A percentile compares a stretch with the other conserved stretches of the same genome.
These are phyloP conservation scores for Lithobates sylvaticus DNA, from an alignment of 2,797 vertebrate genomes.

Conservation along the genomic window DNA sequence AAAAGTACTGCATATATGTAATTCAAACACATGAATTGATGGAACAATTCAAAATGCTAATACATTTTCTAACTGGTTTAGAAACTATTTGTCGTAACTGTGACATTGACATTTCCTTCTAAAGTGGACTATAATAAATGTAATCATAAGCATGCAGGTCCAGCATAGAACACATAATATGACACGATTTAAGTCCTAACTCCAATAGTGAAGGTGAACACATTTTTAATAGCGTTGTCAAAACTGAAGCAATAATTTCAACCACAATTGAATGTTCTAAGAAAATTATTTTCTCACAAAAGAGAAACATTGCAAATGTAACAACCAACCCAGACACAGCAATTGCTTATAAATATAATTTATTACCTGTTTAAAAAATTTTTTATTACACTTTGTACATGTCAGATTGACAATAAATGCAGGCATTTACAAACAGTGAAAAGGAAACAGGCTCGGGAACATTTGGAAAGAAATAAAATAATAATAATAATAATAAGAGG, in stretches of 20 bases:
- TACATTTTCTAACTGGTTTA: too few species aligned
- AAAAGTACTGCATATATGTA: too few species aligned
- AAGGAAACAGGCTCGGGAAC: constrained; percentile 72
- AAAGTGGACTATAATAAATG: neutral
- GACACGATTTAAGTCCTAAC: neutral
- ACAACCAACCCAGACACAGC: neutral
- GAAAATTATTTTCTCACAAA: neutral
- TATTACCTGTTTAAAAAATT: constrained; percentile 99
- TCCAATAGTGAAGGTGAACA: neutral
- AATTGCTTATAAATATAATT: constrained; percentile 99
- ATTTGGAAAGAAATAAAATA: constrained; percentile 21
- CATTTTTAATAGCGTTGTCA: neutral
- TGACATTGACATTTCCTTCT: neutral
- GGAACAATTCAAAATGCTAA: too few species aligned
- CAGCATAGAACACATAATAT: neutral
- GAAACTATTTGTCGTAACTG: too few species aligned
- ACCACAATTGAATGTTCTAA: neutral
- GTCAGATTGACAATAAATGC: constrained; percentile 90
- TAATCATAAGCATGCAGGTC: neutral
- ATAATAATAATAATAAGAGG: constrained; percentile 67
- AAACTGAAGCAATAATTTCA: neutral
- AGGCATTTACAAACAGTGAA: constrained; percentile 87
- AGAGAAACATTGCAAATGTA: neutral
- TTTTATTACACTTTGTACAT: constrained; percentile 98
- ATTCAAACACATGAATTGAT: too few species aligned